Base-by-base conservation (phyloP, 2,113 vertebrate genomes). In the Ceyx cyanopectus region DNA sequence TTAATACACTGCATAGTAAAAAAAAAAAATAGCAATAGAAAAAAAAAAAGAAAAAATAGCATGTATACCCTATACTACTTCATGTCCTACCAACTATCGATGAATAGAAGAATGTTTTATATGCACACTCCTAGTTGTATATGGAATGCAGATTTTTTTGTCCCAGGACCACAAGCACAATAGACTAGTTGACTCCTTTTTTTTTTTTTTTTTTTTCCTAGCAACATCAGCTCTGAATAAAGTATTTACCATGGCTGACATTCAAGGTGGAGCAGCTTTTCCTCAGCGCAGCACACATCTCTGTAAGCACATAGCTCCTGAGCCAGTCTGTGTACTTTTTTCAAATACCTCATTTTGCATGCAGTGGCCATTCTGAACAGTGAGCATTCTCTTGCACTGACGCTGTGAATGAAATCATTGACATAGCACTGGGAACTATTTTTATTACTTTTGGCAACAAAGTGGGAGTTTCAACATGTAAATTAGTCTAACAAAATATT, bases 391-490 rank as follows among this genome's bases (percentile, higher is more conserved):
- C 57, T 34, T 51, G n/a, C 41, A 32, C 3, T 70, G n/a, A 27
- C 66, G 69, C 81, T 93, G 27, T 92, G 81, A 96, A 90, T 84
- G 53, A 92, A 94, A 76, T 81, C 74, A 86, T 79, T 86, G 69
- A 86, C 57, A 69, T 92, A 46, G 54, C 0, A 0, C 66, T 54
- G 32, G 32, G 62, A 95, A 89, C 27, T 90, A 46, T 68, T 91
- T 94, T 92, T 90, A n/a, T 84, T 79, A 84, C 24, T 75, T 90
- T 43, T 94, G 86, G 86, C 89, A 89, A 57, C 14, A 54, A 81
- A 89, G 4, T 37, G 27, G 8, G 14, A 69, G 22, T 81, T 89
- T 95, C 70, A 93, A 94, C 81, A 76, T 23, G 10, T 61, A 93
- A 86, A 86, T 58, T 65, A 73, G 45, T 40, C 50, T 66, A 81